Base-by-base conservation (phyloP, 2,888 invertebrate genomes). In the Eupithecia insigniata region DNA sequence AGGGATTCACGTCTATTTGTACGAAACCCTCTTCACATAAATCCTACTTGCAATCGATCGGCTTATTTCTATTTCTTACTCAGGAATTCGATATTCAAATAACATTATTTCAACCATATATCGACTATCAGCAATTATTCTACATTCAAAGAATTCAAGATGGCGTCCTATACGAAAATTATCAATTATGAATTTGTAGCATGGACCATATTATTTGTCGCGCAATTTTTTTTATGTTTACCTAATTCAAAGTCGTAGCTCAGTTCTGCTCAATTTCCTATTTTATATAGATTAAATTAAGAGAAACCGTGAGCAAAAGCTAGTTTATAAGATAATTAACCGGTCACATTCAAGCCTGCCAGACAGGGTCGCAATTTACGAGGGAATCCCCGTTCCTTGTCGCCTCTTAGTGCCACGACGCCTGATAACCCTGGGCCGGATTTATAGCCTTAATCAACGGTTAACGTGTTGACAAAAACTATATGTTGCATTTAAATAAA, bases 391-490 rank as follows among this genome's bases (percentile, higher is more conserved):
- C 80, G 83, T 79, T 80, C 81, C 83, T 85, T 87, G 90, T 89
- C 87, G 83, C 83, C 87, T 87, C 86, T 88, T 89, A 89, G 91
- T 90, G 90, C 90, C 88, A 71, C 68, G 62, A 68, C 71, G 75
- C 58, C 85, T 88, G 91, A 92, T 91, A 92, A 89, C 89, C 84
- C 81, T 76, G 81, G 77, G 77, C 82, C 82, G 88, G 87, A 92
- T 92, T 92, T 92, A 92, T 92, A 86, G 85, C 89, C 90, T 92
- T 92, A 91, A 92, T 92, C 91, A 92, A 92, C 90, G 87, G 85
- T 84, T 84, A 85, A 82, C 87, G 86, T 87, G 87, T 87, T 87
- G 87, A 89, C 90, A 90, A 90, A 91, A 91, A 91, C 22, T 55
- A 85, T 74, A 58, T 26, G 30, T 36, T 51, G 68, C 68, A 65